Conservation (phyloP, 1,140 invertebrate genomes). For the Micrasema minimum region DNA sequence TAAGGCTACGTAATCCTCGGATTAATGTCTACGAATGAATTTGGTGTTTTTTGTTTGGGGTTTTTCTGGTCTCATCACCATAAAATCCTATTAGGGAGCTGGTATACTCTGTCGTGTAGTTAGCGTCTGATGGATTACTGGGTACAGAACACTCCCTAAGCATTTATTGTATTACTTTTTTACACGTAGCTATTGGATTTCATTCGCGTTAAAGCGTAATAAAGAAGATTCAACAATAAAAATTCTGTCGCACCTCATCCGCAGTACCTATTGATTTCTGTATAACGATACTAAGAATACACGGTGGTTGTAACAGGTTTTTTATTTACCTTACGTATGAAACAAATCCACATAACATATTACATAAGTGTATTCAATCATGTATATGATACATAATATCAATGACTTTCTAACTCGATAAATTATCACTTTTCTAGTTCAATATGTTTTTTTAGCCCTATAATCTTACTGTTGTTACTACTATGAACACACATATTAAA, state of each 20-base stretch:
- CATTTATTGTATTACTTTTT: not conserved
- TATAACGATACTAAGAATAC: too few relatives aligned
- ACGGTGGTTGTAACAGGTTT: too few relatives aligned
- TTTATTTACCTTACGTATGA: too few relatives aligned
- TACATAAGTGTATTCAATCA: too few relatives aligned
- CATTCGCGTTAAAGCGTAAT: not conserved
- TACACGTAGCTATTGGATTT: not conserved
- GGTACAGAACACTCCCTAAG: not conserved
- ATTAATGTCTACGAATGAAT: constrained; percentile 52
- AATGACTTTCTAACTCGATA: too few relatives aligned
- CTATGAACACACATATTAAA: too few relatives aligned
- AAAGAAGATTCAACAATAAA: constrained; percentile 6
- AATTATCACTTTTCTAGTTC: too few relatives aligned
- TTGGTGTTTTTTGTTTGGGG: constrained; percentile 47
- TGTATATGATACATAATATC: too few relatives aligned
- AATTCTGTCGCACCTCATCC: not conserved
- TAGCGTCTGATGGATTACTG: constrained; percentile 30
- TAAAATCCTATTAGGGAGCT: constrained; percentile 52
- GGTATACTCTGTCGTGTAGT: constrained; percentile 1
- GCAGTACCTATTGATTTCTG: not conserved
- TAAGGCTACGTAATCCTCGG: constrained; percentile 49
- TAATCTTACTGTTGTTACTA: too few relatives aligned
- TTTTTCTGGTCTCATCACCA: constrained; percentile 52
- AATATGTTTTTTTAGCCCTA: too few relatives aligned
- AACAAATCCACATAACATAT: too few relatives aligned